Evolutionary conservation across 2,888 invertebrate genomes (phyloP).

Genomic region (Nomada flava): DNA sequence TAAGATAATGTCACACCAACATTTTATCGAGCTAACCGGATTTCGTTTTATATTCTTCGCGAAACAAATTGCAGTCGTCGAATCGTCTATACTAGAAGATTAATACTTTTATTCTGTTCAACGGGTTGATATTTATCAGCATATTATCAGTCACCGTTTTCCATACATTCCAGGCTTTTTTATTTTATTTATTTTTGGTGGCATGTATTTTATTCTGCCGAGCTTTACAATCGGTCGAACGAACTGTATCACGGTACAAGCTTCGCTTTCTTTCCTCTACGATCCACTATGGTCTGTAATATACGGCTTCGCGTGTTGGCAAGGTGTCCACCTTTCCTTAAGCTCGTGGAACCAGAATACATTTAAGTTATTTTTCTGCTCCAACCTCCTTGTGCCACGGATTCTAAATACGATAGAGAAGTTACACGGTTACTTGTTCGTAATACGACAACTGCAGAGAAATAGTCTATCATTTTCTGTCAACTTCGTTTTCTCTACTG

Average conservation of each 20-base stretch:
- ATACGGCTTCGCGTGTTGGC: slow-evolving; percentile 65
- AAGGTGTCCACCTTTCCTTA: slow-evolving; percentile 59
- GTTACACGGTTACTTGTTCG: slow-evolving; percentile 23
- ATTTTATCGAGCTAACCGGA: too few relatives aligned
- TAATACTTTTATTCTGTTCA: too few relatives aligned
- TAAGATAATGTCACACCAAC: too few relatives aligned
- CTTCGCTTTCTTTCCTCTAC: slow-evolving; percentile 5
- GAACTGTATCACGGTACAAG: not conserved
- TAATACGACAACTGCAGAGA: slow-evolving; percentile 5
- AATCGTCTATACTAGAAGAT: too few relatives aligned
- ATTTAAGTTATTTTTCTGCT: slow-evolving; percentile 66
- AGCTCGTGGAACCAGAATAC: slow-evolving; percentile 50
- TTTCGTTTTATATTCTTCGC: too few relatives aligned
- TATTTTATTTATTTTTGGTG: too few relatives aligned
- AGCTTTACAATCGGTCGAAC: slow-evolving; percentile 10
- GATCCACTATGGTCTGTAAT: slow-evolving; percentile 17
- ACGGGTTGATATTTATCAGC: too few relatives aligned
- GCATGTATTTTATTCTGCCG: not conserved
- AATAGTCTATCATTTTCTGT: slow-evolving; percentile 1
- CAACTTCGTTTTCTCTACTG: not conserved
- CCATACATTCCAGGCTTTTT: too few relatives aligned
- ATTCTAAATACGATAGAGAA: slow-evolving; percentile 34
- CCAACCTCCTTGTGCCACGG: slow-evolving; percentile 41
- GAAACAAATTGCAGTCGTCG: too few relatives aligned
- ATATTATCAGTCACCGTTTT: too few relatives aligned